Conservation (phyloP, 2,888 invertebrate genomes). For the Trissolcus japonicus region DNA sequence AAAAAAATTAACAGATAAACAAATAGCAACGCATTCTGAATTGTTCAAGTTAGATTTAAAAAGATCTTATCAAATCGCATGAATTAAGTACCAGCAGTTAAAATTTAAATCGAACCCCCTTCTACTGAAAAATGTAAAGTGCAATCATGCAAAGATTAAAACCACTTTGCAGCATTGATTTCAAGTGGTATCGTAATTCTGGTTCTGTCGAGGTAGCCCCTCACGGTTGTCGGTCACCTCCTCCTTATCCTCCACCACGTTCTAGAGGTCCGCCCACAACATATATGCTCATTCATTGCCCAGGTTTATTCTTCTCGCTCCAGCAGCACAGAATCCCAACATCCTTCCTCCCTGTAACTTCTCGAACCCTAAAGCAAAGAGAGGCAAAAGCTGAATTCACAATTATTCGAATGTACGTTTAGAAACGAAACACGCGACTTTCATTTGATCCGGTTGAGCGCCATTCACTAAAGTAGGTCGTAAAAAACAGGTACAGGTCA, state of each 20-base stretch:
- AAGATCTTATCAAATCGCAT: neutral
- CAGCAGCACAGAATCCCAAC: constrained; percentile 31
- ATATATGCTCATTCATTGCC: constrained; percentile 53
- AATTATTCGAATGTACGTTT: constrained; percentile 4
- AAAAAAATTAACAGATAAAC: neutral
- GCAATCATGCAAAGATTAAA: neutral
- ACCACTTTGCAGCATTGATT: constrained; percentile 11
- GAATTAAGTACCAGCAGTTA: neutral
- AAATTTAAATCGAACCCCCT: neutral
- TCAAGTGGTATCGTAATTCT: constrained; percentile 53
- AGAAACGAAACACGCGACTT: constrained; percentile 30
- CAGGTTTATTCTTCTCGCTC: constrained; percentile 47
- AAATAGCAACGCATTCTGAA: neutral
- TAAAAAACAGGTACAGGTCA: constrained; percentile 32
- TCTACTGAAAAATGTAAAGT: neutral
- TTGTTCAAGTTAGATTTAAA: neutral
- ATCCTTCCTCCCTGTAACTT: constrained; percentile 11
- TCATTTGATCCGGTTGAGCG: constrained; percentile 40
- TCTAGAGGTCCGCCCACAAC: constrained; percentile 73
- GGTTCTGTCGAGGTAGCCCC: constrained; percentile 65
- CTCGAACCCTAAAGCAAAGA: neutral
- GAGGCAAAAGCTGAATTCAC: constrained; percentile 3
- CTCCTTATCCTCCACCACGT: constrained; percentile 74
- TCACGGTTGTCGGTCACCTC: constrained; percentile 69
- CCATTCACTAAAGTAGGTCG: constrained; percentile 34